phyloP scores from a whole-genome alignment of 2,888 invertebrate species.

The Acleris laterana region DNA sequence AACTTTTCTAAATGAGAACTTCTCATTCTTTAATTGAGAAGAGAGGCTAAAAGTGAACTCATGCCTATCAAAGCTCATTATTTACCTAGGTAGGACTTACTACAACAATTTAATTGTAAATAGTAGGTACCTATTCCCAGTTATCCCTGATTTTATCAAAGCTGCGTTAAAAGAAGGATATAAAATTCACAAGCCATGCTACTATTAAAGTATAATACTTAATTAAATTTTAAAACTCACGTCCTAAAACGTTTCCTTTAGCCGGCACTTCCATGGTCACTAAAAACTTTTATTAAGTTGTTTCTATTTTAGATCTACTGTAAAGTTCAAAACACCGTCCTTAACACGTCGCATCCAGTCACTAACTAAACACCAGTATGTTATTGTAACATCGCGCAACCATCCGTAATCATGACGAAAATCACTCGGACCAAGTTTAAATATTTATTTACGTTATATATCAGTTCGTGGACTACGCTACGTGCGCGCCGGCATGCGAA shows the following conservation, averaged over 20 bases:
- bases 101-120: no score
- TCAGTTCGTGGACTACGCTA: conserved; percentile 23
- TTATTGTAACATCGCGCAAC: conserved; percentile 31
- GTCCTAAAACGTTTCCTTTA: conserved; percentile 83
- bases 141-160: no score
- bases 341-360: conserved; percentile 10
- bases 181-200: no score
- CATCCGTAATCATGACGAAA: conserved; percentile 46
- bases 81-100: no score
- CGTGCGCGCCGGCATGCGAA: conserved; percentile 44
- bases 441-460: conserved; percentile 37
- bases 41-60: no score
- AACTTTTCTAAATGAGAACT: no score
- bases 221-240: conserved; percentile 67
- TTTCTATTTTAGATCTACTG: conserved; percentile 5
- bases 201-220: no score
- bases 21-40: no score
- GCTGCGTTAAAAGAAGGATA: no score
- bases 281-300: conserved; percentile 21
- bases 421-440: conserved; percentile 37
- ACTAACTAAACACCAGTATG: conserved; percentile 1
- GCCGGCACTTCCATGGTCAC: conserved; percentile 81
- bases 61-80: no score
- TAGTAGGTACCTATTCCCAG: no score
- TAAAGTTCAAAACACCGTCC: conserved; percentile 20